These are phyloP conservation scores for Bathynomus jamesi DNA, from an alignment of 1,140 invertebrate species.

Conservation along the genomic window DNA sequence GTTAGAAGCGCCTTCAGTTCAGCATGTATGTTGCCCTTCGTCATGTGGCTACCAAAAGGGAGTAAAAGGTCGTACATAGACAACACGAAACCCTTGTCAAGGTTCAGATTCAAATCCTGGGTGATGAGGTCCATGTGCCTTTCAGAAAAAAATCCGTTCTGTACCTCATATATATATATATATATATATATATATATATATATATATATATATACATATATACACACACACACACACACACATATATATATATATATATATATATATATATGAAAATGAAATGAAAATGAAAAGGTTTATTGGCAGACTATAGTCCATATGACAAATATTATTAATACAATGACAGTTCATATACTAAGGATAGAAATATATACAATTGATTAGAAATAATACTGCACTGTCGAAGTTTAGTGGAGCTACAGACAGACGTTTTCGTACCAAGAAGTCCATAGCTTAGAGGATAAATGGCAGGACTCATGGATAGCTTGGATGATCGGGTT, in stretches of 20 bases:
- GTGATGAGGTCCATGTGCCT: neutral
- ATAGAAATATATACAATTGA: no score
- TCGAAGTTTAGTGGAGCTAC: no score
- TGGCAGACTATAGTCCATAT: no score
- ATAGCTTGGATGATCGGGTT: no score
- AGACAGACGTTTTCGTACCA: no score
- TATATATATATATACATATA: conserved; percentile 1
- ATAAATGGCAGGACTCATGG: no score
- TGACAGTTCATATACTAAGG: no score
- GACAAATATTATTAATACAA: no score
- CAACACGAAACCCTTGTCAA: neutral
- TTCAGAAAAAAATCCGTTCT: neutral
- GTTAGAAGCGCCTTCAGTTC: neutral
- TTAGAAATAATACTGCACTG: no score
- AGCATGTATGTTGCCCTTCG: neutral
- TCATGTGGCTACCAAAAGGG: neutral
- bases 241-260: conserved; percentile 1
- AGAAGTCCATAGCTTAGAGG: no score
- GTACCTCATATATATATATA: neutral
- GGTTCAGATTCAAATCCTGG: neutral
- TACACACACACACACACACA: neutral
- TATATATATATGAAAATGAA: neutral
- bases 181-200: neutral
- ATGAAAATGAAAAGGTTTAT: neutral
- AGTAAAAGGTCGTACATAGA: neutral